Conservation (phyloP, 1,140 invertebrate species). For the Mercenaria mercenaria region DNA sequence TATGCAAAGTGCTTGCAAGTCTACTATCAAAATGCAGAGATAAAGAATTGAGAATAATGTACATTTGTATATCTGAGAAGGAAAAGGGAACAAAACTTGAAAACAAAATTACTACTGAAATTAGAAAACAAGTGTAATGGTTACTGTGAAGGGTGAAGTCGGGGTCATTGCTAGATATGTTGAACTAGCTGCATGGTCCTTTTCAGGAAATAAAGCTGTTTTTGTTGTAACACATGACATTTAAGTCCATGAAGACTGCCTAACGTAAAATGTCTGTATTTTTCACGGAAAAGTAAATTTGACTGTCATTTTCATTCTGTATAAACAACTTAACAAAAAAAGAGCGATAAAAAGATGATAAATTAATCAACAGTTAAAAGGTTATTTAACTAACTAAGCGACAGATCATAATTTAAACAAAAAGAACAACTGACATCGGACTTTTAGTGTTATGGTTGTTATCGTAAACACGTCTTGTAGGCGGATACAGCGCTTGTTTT, state of each 20-base stretch:
- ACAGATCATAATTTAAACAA: not conserved
- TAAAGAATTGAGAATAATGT: no score
- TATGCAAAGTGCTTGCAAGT: no score
- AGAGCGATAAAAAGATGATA: not conserved
- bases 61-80: no score
- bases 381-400: not conserved
- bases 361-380: not conserved
- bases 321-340: not conserved
- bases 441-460: not conserved
- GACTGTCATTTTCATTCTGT: not conserved
- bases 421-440: not conserved
- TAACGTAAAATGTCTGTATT: not conserved
- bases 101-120: no score
- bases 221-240: not conserved
- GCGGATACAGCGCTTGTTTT: not conserved
- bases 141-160: no score
- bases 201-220: not conserved
- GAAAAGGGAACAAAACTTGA: no score
- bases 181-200: not conserved
- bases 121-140: no score
- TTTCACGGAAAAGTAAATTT: constrained; percentile 2
- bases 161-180: not conserved
- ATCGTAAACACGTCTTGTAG: not conserved
- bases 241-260: not conserved
- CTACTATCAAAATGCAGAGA: no score